Conservation (phyloP, 2,797 vertebrate species). For the Helostoma temminkii region DNA sequence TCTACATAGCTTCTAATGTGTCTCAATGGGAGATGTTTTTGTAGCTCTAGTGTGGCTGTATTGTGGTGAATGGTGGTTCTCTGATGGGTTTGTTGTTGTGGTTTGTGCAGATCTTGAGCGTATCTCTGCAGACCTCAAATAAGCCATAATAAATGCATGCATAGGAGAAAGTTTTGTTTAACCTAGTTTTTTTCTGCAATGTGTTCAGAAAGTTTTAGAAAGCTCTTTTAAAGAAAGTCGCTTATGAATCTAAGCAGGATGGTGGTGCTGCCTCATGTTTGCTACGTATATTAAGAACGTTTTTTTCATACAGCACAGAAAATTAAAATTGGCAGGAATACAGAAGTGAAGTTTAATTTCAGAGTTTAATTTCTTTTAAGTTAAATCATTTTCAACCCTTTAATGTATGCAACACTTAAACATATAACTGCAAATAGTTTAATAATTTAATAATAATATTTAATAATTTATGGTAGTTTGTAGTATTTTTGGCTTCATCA, state of each 20-base stretch:
- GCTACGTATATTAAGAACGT: neutral
- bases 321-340: neutral
- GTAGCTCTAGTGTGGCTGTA: constrained; percentile 19
- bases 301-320: neutral
- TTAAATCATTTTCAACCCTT: constrained; percentile 12
- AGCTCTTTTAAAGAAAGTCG: constrained; percentile 2
- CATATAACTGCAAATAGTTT: constrained; percentile 13
- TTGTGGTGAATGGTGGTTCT: constrained; percentile 22
- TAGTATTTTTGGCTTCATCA: constrained; percentile 10
- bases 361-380: constrained; percentile 1
- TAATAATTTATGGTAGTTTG: constrained; percentile 17
- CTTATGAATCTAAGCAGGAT: constrained; percentile 7
- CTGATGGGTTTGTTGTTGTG: constrained; percentile 47
- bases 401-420: neutral
- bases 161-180: constrained; percentile 36
- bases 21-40: constrained; percentile 35
- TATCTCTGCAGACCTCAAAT: constrained; percentile 42
- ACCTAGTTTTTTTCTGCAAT: constrained; percentile 21
- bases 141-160: constrained; percentile 38
- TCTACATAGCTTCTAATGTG: constrained; percentile 34
- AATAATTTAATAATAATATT: too few relatives aligned
- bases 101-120: constrained; percentile 21
- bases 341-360: neutral
- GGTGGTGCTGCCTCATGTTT: neutral
- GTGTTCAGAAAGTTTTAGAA: constrained; percentile 9